Evolutionary conservation across 2,113 vertebrate species (phyloP), one percentile per base, ranked within the genome.

Genomic region (Gallinago jamesoni): DNA sequence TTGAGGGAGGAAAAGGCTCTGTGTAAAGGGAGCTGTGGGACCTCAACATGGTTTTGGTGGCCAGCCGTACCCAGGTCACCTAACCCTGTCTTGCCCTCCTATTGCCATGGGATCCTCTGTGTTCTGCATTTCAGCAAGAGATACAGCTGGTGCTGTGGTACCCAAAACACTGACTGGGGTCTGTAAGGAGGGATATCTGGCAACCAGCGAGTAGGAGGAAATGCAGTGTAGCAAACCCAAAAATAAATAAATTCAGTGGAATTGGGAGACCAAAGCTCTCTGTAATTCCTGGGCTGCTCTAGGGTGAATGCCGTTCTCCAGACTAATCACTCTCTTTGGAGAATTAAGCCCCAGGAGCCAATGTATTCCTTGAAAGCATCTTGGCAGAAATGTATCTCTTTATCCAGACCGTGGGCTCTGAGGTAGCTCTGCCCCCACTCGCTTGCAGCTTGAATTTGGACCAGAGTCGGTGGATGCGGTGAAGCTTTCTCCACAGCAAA

Each of bases 401-500:
- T 7, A 9, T 7, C 20, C 56, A 3, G 76, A 10, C 19, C 0
- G 2, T 6, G 59, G 55, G 24, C 59, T 72, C 60, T 14, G 64
- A 86, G 56, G 35, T 15, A 28, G 69, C 70, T 69, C 39, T 84
- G 81, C 33, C 48, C 74, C 21, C 7, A 1, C 69, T 75, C 39
- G 76, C 66, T 45, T 64, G 78, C 16, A 21, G 69, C 43, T 55
- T 23, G 23, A n/a, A 28, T 15, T 22, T 4, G 28, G 22, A 13
- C 43, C 28, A 0, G 23, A 35, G 9, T 23, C 0, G 0, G 63
- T 24, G 83, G 72, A 43, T 7, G 81, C 56, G 27, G 66, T 0
- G 4, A 16, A 59, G 47, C 82, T 90, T n/a, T 66, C 91, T 72
- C 75, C 3, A 4, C 6, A n/a, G 72, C 57, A 1, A 11, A 64